phyloP scores from a whole-genome alignment of 2,797 vertebrate species.

The Kryptopterus vitreolus region DNA sequence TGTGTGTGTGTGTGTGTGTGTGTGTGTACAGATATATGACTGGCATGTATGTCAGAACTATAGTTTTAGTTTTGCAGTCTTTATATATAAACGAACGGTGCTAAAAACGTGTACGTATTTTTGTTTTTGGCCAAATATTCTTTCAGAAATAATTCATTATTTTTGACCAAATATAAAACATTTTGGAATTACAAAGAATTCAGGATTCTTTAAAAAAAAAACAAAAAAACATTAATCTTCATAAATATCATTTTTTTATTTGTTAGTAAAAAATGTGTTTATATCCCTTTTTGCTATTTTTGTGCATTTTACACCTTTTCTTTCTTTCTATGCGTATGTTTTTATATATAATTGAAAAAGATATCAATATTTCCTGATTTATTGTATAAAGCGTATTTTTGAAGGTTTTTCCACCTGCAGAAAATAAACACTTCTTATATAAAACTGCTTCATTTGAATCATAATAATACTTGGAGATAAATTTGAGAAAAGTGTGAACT shows the following conservation, averaged over 20 bases:
- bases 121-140: background rate
- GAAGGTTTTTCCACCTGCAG: background rate
- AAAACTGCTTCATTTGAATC: background rate
- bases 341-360: constrained; percentile 6
- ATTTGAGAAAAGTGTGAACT: too few species aligned
- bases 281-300: constrained; percentile 5
- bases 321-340: background rate
- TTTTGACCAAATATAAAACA: background rate
- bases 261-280: background rate
- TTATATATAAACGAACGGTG: constrained; percentile 44
- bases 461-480: too few species aligned
- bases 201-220: background rate
- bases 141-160: background rate
- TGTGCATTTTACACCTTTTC: background rate
- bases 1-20: constrained; percentile 18
- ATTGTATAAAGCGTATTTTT: constrained; percentile 10
- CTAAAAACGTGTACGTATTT: constrained; percentile 2
- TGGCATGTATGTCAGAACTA: background rate
- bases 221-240: background rate
- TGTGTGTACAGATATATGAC: background rate
- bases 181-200: background rate
- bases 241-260: background rate
- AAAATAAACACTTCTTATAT: background rate
- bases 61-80: constrained; percentile 31
- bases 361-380: constrained; percentile 3